Base-by-base conservation (phyloP, 92 coral and sea anemone species). In the Palythoa heliodiscus region DNA sequence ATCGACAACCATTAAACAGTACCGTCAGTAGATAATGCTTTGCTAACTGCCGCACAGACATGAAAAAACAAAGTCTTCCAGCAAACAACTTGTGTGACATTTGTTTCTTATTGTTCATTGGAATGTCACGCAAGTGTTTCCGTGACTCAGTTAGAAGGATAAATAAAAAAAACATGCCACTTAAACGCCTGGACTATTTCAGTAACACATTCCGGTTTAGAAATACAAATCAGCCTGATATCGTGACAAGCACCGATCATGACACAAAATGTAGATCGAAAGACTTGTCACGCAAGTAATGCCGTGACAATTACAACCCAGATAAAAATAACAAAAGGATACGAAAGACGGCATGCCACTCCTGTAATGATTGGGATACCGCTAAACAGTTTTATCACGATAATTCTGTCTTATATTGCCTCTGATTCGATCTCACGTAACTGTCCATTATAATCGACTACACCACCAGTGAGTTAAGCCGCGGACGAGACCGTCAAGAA, bases 1-100 rank as follows among this genome's bases (percentile, higher is more conserved):
- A 43, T 43, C 6, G 4, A 43, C 50, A 75, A 76, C 4, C 67
- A 52, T 20, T 19, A 52, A 23, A 22, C 14, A 39, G n/a, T 7
- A 12, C 73, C n/a, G 73, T 4, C 35, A 25, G 43, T 29, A 23
- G 35, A 67, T 20, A 67, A 23, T 67, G 20, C 2, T 67, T 67
- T 67, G n/a, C 22, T 0, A 67, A 67, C 12, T 20, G 22, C 7
- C 7, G 3, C 38, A 7, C 12, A 20, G 71, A 7, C 8, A 60
- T 19, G 19, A 60, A 16, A 35, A 63, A 63, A n/a, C 22, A 69
- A 9, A 6, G 0, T 25, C 20, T 11, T 64, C 11, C 10, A 64
- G 70, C 70, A 64, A 64, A 64, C 70, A 3, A 11, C 73, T 69
- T 69, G 73, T 69, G 73, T 69, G 73, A 69, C 73, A 25, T 12